Evolutionary conservation across 2,113 vertebrate genomes (phyloP), one percentile per base, ranked within the genome.

Genomic region (Geococcyx californianus): DNA sequence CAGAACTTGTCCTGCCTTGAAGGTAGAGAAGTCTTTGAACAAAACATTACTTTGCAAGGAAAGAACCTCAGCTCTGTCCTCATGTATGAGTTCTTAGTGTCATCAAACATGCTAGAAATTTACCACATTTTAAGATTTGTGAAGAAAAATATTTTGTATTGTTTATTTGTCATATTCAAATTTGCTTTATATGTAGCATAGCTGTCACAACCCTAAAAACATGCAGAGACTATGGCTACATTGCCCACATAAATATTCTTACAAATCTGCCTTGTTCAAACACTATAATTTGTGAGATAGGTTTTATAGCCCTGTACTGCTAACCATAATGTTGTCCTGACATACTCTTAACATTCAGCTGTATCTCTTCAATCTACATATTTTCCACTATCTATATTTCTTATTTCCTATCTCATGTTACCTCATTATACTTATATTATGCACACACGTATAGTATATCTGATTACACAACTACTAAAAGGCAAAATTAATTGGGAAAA

Each of bases 1-100:
- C 96, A 84, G 76, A 97, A 96, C 96, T 96, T 97, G 96, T 92
- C 87, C 59, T 96, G 66, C 58, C 86, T 87, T 63, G 72, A 76
- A 94, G 94, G 94, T n/a, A 91, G 63, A 84, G n/a, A 96, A 94
- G 60, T 64, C 75, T 49, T 74, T 58, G 47, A 94, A 94, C 68
- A 95, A 95, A 94, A 66, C 51, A 92, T 40, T 95, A 47, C 64
- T 87, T 93, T 64, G 13, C 24, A 94, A 36, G 76, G 70, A 84
- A 83, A 74, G 14, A 96, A 90, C 47, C 28, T 78, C 62, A 74
- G 28, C 60, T 87, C 59, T 78, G 8, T 77, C 51, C 28, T 62
- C 52, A 55, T 20, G 7, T 36, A 73, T 60, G 38, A 5, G 24
- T 75, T 70, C 62, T 33, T 49, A 73, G 6, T 31, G 47, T 34